These are phyloP conservation scores for Arrhamphus sclerolepis DNA, from an alignment of 2,797 vertebrate species.

Conservation along the genomic window DNA sequence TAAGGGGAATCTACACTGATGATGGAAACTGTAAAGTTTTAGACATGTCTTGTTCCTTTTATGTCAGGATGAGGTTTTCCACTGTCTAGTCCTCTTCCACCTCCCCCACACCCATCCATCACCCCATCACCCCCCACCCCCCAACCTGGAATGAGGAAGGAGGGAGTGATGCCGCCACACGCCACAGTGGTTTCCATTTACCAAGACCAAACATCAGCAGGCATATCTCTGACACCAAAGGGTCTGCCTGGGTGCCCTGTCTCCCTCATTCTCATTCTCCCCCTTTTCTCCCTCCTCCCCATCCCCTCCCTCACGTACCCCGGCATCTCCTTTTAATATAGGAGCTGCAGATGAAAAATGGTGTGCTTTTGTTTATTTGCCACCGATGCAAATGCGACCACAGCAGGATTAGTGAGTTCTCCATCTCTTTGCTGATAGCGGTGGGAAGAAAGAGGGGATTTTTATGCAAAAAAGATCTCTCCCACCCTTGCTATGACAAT, in stretches of 20 bases:
- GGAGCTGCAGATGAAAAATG: slow-evolving; percentile 78
- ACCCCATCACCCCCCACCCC: slow-evolving; percentile 22
- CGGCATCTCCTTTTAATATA: slow-evolving; percentile 73
- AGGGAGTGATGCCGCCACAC: slow-evolving; percentile 60
- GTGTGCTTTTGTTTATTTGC: slow-evolving; percentile 82
- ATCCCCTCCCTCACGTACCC: neutral
- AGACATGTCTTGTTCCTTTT: slow-evolving; percentile 4
- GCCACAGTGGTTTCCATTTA: slow-evolving; percentile 73
- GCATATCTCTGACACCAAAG: slow-evolving; percentile 71
- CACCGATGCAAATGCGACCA: slow-evolving; percentile 80
- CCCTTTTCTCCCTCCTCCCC: neutral
- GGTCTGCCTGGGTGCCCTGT: slow-evolving; percentile 60
- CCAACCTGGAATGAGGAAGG: slow-evolving; percentile 45
- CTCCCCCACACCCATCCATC: slow-evolving; percentile 29
- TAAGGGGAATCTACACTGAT: neutral
- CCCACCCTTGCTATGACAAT: slow-evolving; percentile 80
- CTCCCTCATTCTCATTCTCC: slow-evolving; percentile 22
- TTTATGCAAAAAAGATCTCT: slow-evolving; percentile 82
- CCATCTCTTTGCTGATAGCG: slow-evolving; percentile 81
- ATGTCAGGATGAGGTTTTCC: slow-evolving; percentile 15
- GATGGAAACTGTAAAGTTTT: slow-evolving; percentile 12
- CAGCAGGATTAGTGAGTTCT: slow-evolving; percentile 82
- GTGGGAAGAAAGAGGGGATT: slow-evolving; percentile 76
- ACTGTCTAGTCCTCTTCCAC: slow-evolving; percentile 28
- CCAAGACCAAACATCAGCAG: slow-evolving; percentile 65